A percentile compares a stretch with the other conserved stretches of the same genome.
Evolutionary conservation across 2,113 vertebrate genomes (phyloP).

Genomic region (Gorsachius goisagi): DNA sequence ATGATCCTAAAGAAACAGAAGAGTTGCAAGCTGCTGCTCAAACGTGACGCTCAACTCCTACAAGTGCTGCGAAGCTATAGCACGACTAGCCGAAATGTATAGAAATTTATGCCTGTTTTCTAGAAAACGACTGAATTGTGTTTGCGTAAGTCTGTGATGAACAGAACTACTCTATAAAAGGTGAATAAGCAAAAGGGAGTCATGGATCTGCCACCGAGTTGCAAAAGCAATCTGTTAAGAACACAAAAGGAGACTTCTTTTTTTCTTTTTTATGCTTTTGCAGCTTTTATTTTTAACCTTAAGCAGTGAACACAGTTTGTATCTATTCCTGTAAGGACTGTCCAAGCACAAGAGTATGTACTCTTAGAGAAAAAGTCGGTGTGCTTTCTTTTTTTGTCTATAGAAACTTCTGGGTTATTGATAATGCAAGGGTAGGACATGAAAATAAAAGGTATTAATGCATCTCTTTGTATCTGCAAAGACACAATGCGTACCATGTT

Average conservation of each 20-base stretch:
- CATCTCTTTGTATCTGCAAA: neutral
- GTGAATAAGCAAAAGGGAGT: neutral
- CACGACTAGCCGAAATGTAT: accelerated
- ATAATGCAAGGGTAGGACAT: neutral
- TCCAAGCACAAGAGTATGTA: neutral
- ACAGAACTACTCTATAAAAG: neutral
- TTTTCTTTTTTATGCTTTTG: neutral
- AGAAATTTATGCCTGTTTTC: neutral
- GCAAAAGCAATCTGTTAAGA: neutral
- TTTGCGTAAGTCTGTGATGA: neutral
- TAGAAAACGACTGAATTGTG: neutral
- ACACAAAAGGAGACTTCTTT: neutral
- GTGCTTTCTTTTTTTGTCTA: neutral
- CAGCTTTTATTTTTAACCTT: neutral
- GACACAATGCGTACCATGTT: neutral
- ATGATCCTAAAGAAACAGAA: neutral
- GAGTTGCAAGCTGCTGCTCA: neutral
- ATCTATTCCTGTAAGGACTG: neutral
- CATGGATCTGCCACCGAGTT: neutral
- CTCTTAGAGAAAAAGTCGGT: neutral
- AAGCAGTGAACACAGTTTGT: neutral
- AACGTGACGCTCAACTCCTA: neutral
- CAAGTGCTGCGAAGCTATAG: neutral
- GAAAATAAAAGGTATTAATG: slow-evolving; percentile 33
- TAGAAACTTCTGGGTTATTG: neutral